These are phyloP conservation scores for Gambusia yucatana DNA, from an alignment of 2,797 vertebrate species.

Conservation along the genomic window DNA sequence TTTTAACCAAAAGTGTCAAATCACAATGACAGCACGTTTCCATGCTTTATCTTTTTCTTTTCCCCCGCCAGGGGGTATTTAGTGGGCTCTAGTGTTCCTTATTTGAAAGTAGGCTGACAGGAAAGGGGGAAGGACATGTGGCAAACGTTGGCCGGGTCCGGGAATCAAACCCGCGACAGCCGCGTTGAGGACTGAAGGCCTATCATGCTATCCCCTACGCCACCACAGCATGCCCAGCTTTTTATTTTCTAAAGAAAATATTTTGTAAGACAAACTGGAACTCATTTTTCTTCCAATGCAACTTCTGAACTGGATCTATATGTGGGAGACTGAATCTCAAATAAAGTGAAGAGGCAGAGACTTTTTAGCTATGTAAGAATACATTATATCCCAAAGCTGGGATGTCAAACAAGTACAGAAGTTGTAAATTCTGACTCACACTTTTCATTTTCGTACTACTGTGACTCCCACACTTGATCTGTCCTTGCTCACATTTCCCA, in stretches of 20 bases:
- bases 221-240: neutral
- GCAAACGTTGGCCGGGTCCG: too few species aligned
- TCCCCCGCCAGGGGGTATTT: too few species aligned
- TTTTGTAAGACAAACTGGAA: neutral
- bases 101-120: too few species aligned
- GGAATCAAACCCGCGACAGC: too few species aligned
- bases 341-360: slow-evolving; percentile 41
- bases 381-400: slow-evolving; percentile 29
- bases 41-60: neutral
- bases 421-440: slow-evolving; percentile 32
- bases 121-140: too few species aligned
- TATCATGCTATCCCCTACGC: too few species aligned
- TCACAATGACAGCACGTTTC: neutral
- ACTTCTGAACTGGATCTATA: slow-evolving; percentile 36
- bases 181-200: too few species aligned
- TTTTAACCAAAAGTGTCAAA: neutral
- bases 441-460: slow-evolving; percentile 11
- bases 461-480: slow-evolving; percentile 18
- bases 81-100: too few species aligned
- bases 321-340: slow-evolving; percentile 50
- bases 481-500: slow-evolving; percentile 14
- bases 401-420: slow-evolving; percentile 32
- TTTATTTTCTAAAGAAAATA: neutral
- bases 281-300: slow-evolving; percentile 28
- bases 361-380: slow-evolving; percentile 59